A percentile compares a stretch with the other conserved stretches of the same genome.
These are phyloP conservation scores for Clarias pachynema DNA, from an alignment of 2,797 vertebrate genomes.

Conservation along the genomic window DNA sequence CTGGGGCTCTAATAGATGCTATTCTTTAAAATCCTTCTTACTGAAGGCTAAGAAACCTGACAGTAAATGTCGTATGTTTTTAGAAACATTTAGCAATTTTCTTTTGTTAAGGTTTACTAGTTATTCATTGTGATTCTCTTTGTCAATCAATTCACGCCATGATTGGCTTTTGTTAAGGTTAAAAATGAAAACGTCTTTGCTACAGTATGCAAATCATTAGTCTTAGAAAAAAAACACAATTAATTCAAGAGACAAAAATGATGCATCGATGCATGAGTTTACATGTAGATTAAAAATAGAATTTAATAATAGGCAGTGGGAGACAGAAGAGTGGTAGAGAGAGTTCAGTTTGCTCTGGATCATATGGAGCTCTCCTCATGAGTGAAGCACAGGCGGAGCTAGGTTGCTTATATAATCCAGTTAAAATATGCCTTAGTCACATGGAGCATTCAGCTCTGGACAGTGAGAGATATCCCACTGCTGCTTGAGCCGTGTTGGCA, in stretches of 20 bases:
- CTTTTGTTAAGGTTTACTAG: slow-evolving; percentile 9
- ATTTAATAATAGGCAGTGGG: slow-evolving; percentile 49
- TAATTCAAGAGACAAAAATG: background rate
- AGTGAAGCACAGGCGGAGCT: slow-evolving; percentile 69
- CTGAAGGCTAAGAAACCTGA: slow-evolving; percentile 25
- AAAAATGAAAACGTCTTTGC: background rate
- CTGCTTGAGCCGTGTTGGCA: slow-evolving; percentile 74
- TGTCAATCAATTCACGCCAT: background rate
- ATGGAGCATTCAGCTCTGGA: slow-evolving; percentile 77
- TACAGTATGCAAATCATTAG: background rate
- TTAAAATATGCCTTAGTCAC: slow-evolving; percentile 82
- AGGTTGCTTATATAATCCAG: slow-evolving; percentile 80
- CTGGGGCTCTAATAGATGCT: background rate
- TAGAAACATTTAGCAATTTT: background rate
- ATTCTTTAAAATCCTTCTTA: slow-evolving; percentile 10
- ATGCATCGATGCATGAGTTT: slow-evolving; percentile 47
- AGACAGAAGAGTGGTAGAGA: slow-evolving; percentile 60
- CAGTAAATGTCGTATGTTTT: background rate
- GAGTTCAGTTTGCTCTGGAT: slow-evolving; percentile 68
- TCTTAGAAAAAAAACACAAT: background rate
- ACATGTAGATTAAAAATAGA: slow-evolving; percentile 53
- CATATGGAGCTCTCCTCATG: slow-evolving; percentile 72
- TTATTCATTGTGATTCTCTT: background rate
- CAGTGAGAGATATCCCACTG: slow-evolving; percentile 73
- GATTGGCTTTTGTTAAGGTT: background rate